phyloP scores from a whole-genome alignment of 2,797 vertebrate species.

The Protonibea diacanthus region DNA sequence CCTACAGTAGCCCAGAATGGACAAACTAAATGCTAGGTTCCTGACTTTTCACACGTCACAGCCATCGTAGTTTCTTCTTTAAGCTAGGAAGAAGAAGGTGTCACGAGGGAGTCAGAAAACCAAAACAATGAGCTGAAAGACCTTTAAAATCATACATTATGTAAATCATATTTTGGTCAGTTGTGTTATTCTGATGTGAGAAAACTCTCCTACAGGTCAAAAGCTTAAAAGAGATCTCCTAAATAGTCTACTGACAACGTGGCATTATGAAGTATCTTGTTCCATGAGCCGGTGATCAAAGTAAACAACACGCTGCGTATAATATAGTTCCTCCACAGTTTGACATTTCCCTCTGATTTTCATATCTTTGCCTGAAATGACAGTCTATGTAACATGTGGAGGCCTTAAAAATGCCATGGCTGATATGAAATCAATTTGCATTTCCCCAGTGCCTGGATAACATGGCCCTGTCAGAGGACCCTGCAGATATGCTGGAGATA shows the following conservation, averaged over 20 bases:
- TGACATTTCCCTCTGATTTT: conserved; percentile 89
- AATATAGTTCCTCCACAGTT: conserved; percentile 76
- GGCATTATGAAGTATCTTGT: conserved; percentile 81
- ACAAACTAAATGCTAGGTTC: no score
- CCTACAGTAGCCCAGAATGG: no score
- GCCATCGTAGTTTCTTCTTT: not conserved
- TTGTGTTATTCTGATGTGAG: conserved; percentile 32
- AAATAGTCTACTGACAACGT: conserved; percentile 63
- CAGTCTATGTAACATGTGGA: conserved; percentile 83
- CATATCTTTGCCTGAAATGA: conserved; percentile 86
- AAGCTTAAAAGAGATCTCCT: conserved; percentile 65
- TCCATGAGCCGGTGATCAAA: conserved; percentile 75
- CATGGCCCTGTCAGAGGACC: conserved; percentile 85
- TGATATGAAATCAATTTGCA: conserved; percentile 91
- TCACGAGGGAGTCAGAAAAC: not conserved
- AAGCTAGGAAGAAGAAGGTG: no score
- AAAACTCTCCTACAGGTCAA: conserved; percentile 41
- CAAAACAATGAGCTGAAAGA: conserved; percentile 1
- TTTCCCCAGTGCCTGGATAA: conserved; percentile 86
- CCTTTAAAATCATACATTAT: not conserved
- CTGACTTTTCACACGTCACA: no score
- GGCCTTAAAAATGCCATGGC: conserved; percentile 88
- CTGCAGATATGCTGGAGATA: conserved; percentile 86
- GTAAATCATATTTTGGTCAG: conserved; percentile 13
- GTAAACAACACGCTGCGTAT: conserved; percentile 81